Base-by-base conservation (phyloP, 1,140 invertebrate species). In the Achroia grisella region DNA sequence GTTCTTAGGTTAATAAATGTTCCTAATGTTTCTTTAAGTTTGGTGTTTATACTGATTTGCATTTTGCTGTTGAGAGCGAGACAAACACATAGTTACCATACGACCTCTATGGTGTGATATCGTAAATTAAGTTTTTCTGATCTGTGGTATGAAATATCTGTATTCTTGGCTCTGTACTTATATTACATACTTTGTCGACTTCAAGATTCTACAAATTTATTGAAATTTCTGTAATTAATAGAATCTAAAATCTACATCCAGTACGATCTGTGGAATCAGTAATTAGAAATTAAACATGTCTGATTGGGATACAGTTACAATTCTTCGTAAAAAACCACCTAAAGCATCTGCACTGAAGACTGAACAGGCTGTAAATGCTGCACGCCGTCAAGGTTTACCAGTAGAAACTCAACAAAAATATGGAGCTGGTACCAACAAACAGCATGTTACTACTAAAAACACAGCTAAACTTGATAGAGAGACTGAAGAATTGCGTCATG, bases 331-430 rank as follows among this genome's bases (percentile, higher is more conserved):
- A 75, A 93, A 92, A 62, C 90, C 91, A 34, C 94, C 94, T 13
- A 97, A 96, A 75, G 92, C 93, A 15, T 94, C 94, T 10, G 91
- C 94, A 28, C 86, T 97, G 75, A 97, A 97, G 86, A 94, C 94
- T 43, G 93, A 97, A 86, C 93, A 97, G 88, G 95, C 90, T 13
- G 89, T 93, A 61, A 91, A 91, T 66, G 87, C 87, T 10, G 88
- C 88, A 41, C 90, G 97, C 68, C 90, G 97, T 61, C 91, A 94
- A 87, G 98, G 98, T 49, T 88, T 92, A 57, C 89, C 91, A 36
- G 91, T 99, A 39, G 97, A 99, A 56, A 99, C 98, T 52, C 93
- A 94, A 74, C 94, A 96, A 74, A 99, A 99, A 90, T 98, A 92
- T 91, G 95, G 95, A 81, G 97, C 95, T 52, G 97, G 94, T 52